phyloP scores from a whole-genome alignment of 1,140 invertebrate species.

The Phocides pigmalion region DNA sequence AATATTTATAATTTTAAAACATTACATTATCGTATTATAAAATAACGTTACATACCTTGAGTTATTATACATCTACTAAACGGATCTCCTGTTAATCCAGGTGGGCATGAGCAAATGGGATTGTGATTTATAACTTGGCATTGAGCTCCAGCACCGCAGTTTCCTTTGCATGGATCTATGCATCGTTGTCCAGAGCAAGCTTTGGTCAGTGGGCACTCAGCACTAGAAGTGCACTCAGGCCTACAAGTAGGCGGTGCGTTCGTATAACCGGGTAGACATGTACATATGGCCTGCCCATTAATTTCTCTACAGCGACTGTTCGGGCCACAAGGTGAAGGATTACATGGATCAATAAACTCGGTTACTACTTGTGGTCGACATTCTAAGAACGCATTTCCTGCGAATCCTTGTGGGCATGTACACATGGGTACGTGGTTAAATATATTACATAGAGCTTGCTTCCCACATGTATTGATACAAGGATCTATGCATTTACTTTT shows the following conservation, averaged over 20 bases:
- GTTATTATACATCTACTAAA: conserved; percentile 84
- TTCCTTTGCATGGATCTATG: conserved; percentile 85
- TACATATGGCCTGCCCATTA: conserved; percentile 84
- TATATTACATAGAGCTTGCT: conserved; percentile 91
- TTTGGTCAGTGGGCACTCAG: conserved; percentile 84
- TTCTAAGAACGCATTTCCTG: conserved; percentile 92
- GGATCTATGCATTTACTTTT: conserved; percentile 93
- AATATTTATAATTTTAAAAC: conserved; percentile 58
- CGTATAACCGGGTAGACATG: conserved; percentile 83
- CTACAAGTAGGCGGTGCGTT: conserved; percentile 85
- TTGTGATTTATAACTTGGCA: conserved; percentile 84
- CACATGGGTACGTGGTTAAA: conserved; percentile 93
- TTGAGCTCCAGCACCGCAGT: conserved; percentile 71
- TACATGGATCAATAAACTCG: conserved; percentile 75
- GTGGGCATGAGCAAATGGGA: conserved; percentile 84
- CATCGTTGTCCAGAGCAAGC: conserved; percentile 87
- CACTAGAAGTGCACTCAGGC: conserved; percentile 85
- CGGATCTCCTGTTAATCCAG: conserved; percentile 84
- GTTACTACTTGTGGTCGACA: conserved; percentile 83
- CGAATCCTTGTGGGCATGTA: conserved; percentile 88
- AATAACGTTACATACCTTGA: conserved; percentile 85
- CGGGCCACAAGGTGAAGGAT: conserved; percentile 77
- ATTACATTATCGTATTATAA: conserved; percentile 47
- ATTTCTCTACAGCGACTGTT: conserved; percentile 73
- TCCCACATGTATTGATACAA: conserved; percentile 92